These are phyloP conservation scores for Halichoerus grypus DNA, from an alignment of 2,113 vertebrate species.

Conservation along the genomic window DNA sequence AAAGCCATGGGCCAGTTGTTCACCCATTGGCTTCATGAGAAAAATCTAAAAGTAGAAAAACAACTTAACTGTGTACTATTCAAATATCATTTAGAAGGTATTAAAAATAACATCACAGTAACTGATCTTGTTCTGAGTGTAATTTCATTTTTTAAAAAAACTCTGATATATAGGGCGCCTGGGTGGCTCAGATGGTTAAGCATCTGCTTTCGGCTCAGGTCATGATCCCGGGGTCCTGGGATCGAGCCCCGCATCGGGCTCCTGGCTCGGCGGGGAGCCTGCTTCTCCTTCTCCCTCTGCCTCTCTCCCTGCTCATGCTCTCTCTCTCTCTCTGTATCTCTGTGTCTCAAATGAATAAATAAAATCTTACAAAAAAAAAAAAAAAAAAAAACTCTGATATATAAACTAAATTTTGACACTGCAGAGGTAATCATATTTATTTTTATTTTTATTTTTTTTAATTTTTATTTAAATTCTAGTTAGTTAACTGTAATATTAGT, in stretches of 20 bases:
- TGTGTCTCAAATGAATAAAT: too few species aligned
- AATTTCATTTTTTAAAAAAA: constrained; percentile 19
- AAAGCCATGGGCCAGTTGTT: constrained; percentile 8
- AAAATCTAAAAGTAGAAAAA: constrained; percentile 50
- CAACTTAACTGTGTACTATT: background rate
- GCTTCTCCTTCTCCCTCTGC: too few species aligned
- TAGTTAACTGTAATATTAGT: background rate
- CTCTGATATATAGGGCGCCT: background rate
- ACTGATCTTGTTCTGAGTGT: constrained; percentile 41
- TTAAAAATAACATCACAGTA: constrained; percentile 26
- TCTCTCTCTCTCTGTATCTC: too few species aligned
- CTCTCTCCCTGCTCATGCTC: too few species aligned
- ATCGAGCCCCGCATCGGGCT: too few species aligned
- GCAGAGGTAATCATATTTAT: background rate
- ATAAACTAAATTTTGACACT: constrained; percentile 29
- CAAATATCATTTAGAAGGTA: constrained; percentile 11
- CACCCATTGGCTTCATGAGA: background rate
- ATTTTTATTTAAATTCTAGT: background rate
- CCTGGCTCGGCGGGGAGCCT: too few species aligned
- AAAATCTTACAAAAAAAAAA: too few species aligned
- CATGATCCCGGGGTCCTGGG: too few species aligned
- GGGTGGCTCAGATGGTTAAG: too few species aligned
- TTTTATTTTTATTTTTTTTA: too few species aligned
- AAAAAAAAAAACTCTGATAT: background rate
- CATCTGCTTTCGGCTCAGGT: too few species aligned